Base-by-base conservation (phyloP, 2,888 invertebrate genomes). In the Colostygia pectinataria region DNA sequence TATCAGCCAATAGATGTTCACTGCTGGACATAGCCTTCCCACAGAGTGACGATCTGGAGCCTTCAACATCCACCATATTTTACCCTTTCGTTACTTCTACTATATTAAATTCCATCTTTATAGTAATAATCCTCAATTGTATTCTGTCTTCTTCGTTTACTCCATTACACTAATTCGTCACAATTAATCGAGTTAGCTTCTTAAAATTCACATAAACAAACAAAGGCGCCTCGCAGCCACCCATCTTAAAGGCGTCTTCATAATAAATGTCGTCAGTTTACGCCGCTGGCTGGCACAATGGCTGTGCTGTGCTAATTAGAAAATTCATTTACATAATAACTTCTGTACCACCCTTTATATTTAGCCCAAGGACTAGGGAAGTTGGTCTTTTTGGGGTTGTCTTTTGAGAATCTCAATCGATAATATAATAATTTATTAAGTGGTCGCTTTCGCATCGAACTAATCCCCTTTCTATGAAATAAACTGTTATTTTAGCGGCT, bases 151-250 rank as follows among this genome's bases (percentile, higher is more conserved):
- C 24, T n/a, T 24, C 24, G 14, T 36, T 13, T 12, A 36, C 4
- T 24, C 36, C 36, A 23, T 36, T 36, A 36, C 24, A 24, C 13
- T 49, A 55, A 55, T 57, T 60, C 39, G 50, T 53, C 44, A 33
- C 48, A 48, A 45, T 48, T 36, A 55, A 41, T 44, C 45, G 31
- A 45, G 46, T 47, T 10, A 55, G 50, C 57, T 57, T 49, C 53
- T 60, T 60, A 52, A 57, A 57, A 57, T 48, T 47, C 55, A 48
- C 55, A 52, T 60, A 57, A 60, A 60, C 57, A 60, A 60, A 56
- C 55, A 58, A 56, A 50, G 32, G 9, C 38, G 51, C 41, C 3
- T 9, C 8, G n/a, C 15, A 32, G 33, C 4, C 20, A n/a, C 2
- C 10, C 33, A 12, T 13, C 8, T 24, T 36, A 34, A 34, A 34